Percentiles rank a stretch among this genome's conserved stretches.
These are phyloP conservation scores for Aphrophora alni DNA, from an alignment of 2,888 invertebrate genomes.

Conservation along the genomic window DNA sequence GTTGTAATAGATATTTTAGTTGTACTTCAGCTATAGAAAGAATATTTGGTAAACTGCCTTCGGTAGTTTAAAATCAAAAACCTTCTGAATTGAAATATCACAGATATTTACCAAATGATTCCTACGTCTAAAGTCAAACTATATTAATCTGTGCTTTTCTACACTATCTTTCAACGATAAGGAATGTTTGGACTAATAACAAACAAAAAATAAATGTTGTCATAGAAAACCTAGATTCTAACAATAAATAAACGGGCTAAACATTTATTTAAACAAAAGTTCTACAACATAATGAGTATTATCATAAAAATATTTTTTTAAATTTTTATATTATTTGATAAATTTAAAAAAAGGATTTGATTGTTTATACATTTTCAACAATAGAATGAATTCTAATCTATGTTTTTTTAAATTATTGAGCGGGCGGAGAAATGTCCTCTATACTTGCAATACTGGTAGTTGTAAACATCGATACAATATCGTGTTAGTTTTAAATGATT, in stretches of 20 bases:
- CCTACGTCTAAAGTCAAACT: background rate
- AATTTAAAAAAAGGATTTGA: background rate
- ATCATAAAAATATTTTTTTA: background rate
- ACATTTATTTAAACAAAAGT: background rate
- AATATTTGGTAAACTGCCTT: background rate
- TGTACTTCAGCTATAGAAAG: background rate
- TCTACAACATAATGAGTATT: background rate
- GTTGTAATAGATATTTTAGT: background rate
- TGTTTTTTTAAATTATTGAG: background rate
- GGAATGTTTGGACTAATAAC: conserved; percentile 8
- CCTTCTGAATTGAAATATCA: conserved; percentile 10
- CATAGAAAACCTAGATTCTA: background rate
- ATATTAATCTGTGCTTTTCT: background rate
- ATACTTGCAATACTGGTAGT: background rate
- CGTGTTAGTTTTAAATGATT: background rate
- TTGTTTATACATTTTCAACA: background rate
- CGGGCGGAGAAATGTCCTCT: background rate
- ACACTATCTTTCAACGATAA: background rate
- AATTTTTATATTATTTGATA: background rate
- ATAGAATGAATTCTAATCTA: background rate
- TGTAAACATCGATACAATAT: background rate
- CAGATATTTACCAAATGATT: conserved; percentile 7
- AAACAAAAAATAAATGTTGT: background rate
- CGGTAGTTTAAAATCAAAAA: background rate
- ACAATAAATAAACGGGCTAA: conserved; percentile 9